Base-by-base conservation (phyloP, 1,140 invertebrate genomes). In the Protaetia brevitarsis region DNA sequence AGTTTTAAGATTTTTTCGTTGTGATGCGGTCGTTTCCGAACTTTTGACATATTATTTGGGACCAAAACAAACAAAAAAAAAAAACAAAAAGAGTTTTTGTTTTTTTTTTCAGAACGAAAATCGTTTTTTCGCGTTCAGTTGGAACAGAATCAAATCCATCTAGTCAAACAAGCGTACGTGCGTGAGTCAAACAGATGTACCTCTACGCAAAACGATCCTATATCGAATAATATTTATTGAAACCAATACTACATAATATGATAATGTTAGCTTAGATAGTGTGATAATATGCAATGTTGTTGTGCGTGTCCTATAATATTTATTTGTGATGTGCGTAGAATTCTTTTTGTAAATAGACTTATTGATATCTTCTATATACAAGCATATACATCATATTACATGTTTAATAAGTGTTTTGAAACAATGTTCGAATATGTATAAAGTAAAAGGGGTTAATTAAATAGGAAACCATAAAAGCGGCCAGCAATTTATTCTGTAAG, bases 31-130 rank as follows among this genome's bases (percentile, higher is more conserved):
- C 30, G n/a, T 59, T 59, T 59, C 29, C 30, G 28, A 65, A 28
- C 28, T 66, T 66, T 69, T 45, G 34, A 45, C 60, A 67, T 67
- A 66, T 66, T 61, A 63, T 61, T 69, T 69, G 68, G 68, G 68
- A 69, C 68, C 68, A 69, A 69, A 63, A 11, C 19, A 45, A 37
- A 21, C 51, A 57, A 62, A 23, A 51, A 23, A 51, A 19, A 8
- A 51, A 23, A 8, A 23, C 11, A 19, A n/a, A 45, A 19, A 59
- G n/a, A 45, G 19, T 58, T 62, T 45, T n/a, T 11, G 1, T 19
- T 51, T 51, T 51, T 16, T 11, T 51, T 51, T 51, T 51, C 2
- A 51, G 45, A 51, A 34, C 8, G 13, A 34, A 34, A 34, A 34
- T 11, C 19, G 26, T 28, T 59, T n/a, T 59, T n/a, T n/a, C n/a